phyloP scores from a whole-genome alignment of 2,797 vertebrate species.

The Acomys russatus region DNA sequence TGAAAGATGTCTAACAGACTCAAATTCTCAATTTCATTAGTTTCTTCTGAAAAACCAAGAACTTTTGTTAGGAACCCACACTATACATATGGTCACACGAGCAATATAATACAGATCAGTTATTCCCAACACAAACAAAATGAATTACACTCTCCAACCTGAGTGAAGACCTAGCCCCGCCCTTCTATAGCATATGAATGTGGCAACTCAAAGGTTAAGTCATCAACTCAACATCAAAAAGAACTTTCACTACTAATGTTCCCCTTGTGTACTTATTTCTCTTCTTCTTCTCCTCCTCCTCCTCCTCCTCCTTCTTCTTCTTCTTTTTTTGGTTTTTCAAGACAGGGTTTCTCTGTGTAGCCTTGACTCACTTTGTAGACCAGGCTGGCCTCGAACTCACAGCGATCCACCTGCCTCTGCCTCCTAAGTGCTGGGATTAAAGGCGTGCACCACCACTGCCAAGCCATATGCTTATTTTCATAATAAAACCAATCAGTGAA shows the following conservation, averaged over 20 bases:
- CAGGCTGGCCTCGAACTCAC: no score
- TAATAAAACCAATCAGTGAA: background rate
- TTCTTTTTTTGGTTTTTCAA: no score
- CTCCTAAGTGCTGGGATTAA: no score
- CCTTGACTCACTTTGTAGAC: no score
- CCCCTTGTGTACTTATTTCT: background rate
- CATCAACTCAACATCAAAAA: constrained; percentile 34
- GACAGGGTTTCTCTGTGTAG: no score
- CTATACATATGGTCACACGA: background rate
- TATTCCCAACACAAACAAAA: constrained; percentile 37
- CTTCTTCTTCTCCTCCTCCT: no score
- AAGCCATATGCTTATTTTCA: background rate
- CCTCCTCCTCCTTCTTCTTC: no score
- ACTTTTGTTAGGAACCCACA: background rate
- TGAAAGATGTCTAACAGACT: constrained; percentile 42
- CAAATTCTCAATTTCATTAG: constrained; percentile 56
- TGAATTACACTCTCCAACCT: background rate
- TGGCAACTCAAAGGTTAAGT: constrained; percentile 22
- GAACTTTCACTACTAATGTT: background rate
- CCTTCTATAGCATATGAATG: background rate
- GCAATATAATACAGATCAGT: background rate
- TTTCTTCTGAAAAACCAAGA: constrained; percentile 52
- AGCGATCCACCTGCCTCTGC: no score
- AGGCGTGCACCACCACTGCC: no score
- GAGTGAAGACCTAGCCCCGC: background rate